These are phyloP conservation scores for Cabera pusaria DNA, from an alignment of 2,888 invertebrate genomes.

Conservation along the genomic window DNA sequence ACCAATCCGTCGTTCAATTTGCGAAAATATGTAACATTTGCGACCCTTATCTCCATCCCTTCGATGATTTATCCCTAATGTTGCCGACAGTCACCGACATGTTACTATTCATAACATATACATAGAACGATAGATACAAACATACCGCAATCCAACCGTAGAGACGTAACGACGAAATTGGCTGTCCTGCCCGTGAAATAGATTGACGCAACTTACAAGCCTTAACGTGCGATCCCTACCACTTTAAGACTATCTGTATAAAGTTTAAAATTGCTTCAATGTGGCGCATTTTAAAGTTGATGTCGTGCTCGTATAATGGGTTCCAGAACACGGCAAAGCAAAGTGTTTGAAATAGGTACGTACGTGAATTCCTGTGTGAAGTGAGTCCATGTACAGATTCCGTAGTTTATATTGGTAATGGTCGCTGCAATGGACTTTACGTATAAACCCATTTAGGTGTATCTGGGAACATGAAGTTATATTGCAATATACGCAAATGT, in stretches of 20 bases:
- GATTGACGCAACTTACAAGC: slow-evolving; percentile 49
- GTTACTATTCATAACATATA: slow-evolving; percentile 16
- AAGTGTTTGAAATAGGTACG: slow-evolving; percentile 38
- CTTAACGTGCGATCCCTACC: slow-evolving; percentile 9
- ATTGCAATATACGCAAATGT: slow-evolving; percentile 1
- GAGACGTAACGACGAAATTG: slow-evolving; percentile 58
- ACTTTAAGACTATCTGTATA: slow-evolving; percentile 27
- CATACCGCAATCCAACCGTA: slow-evolving; percentile 35
- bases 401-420: slow-evolving; percentile 1
- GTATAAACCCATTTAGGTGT: slow-evolving; percentile 2
- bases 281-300: slow-evolving; percentile 29
- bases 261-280: slow-evolving; percentile 29
- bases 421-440: slow-evolving; percentile 1
- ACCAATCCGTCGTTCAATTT: slow-evolving; percentile 24
- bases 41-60: slow-evolving; percentile 22
- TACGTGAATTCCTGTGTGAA: slow-evolving; percentile 31
- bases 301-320: slow-evolving; percentile 45
- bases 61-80: slow-evolving; percentile 15
- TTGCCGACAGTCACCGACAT: slow-evolving; percentile 11
- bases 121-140: slow-evolving; percentile 12
- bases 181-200: slow-evolving; percentile 59
- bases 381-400: slow-evolving; percentile 24
- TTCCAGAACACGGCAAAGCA: slow-evolving; percentile 36
- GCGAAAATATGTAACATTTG: slow-evolving; percentile 26
- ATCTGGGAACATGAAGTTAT: slow-evolving; percentile 6